These are phyloP conservation scores for Pollimyrus isidori DNA, from an alignment of 2,113 vertebrate genomes.

Conservation along the genomic window DNA sequence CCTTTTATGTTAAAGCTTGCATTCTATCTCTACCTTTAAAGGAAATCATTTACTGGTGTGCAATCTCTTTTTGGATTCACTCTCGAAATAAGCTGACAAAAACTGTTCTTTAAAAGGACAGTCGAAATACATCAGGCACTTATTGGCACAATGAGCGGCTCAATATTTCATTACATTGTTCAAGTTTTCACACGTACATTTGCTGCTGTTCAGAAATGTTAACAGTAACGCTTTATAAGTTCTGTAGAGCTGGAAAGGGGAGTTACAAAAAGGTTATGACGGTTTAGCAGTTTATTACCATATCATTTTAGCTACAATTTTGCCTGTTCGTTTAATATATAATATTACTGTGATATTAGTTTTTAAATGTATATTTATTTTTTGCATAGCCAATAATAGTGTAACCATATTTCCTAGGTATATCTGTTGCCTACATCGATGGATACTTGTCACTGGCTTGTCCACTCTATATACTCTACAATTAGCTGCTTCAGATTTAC, in stretches of 20 bases:
- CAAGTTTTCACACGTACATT: background rate
- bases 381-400: background rate
- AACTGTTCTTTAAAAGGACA: background rate
- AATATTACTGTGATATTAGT: background rate
- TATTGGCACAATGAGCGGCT: background rate
- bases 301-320: background rate
- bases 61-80: background rate
- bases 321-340: background rate
- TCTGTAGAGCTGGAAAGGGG: background rate
- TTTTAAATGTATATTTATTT: background rate
- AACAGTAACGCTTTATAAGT: background rate
- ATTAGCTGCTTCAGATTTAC: background rate
- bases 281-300: background rate
- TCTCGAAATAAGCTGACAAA: background rate
- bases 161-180: background rate
- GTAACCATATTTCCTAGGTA: background rate
- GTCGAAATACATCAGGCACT: background rate
- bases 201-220: background rate
- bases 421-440: background rate
- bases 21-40: background rate
- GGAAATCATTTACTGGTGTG: background rate
- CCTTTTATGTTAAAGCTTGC: too few species aligned
- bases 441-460: background rate
- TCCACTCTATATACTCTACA: background rate
- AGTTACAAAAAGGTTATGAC: background rate